phyloP scores from a whole-genome alignment of 2,797 vertebrate species.

The Leucoraja ocellata region DNA sequence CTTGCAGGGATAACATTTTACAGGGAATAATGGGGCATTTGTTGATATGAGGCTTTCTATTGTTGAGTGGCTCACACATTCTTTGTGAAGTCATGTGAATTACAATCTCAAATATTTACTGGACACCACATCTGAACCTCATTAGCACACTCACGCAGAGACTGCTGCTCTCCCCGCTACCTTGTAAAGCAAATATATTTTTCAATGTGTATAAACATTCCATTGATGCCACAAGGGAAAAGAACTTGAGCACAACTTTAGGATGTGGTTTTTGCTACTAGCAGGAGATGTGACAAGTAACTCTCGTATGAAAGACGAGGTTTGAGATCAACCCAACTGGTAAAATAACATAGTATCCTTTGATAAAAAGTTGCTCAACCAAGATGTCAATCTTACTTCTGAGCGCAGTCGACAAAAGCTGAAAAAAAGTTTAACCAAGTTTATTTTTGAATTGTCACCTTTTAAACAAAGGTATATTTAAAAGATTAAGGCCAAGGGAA shows the following conservation, averaged over 20 bases:
- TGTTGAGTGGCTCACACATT: constrained; percentile 49
- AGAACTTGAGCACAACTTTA: constrained; percentile 21
- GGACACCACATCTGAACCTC: constrained; percentile 50
- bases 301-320: background rate
- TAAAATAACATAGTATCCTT: background rate
- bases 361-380: background rate
- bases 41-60: constrained; percentile 45
- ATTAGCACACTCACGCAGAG: constrained; percentile 48
- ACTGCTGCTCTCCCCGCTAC: constrained; percentile 4
- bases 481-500: background rate
- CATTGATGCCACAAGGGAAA: background rate
- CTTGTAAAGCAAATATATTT: constrained; percentile 20
- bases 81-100: constrained; percentile 52
- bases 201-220: background rate
- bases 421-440: background rate
- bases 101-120: constrained; percentile 40
- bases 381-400: background rate
- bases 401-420: background rate
- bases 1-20: constrained; percentile 41
- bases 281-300: background rate
- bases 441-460: background rate
- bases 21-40: constrained; percentile 46
- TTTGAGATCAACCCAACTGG: background rate
- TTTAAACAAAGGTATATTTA: background rate
- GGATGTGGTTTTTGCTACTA: background rate